Base-by-base conservation (phyloP, 2,797 vertebrate genomes). In the Psittacula echo region DNA sequence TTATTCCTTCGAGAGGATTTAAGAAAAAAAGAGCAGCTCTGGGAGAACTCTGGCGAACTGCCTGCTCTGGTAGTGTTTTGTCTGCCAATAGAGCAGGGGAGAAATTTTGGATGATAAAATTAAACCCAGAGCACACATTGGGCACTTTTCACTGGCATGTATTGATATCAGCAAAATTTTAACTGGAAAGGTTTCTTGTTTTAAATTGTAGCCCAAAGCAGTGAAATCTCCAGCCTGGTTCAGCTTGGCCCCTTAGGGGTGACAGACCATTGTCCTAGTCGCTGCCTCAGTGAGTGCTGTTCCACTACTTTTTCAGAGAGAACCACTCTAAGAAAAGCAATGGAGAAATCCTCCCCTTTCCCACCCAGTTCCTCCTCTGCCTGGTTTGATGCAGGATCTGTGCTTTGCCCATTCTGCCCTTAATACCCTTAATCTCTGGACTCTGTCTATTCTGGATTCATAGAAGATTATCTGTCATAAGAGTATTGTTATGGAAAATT, bases 371-470 rank as follows among this genome's bases (percentile, higher is more conserved):
- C 60, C 22, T 74, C 45, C 58, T 62, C 74, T 65, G 66, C 73
- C 67, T 37, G 37, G 12, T 53, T 74, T 64, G 65, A 56, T 17
- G 9, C 64, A 77, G 48, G 42, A 89, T n/a, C 58, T 65, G 44
- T n/a, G 51, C 29, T 71, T 68, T 74, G 56, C 65, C 81, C 72
- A 18, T 83, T 83, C 78, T 77, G 85, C 72, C 81, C 78, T 95
- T 72, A 95, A 94, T 80, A 68, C 75, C 53, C 34, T 93, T 94
- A 94, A 94, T 91, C 75, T 89, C 90, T 42, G 27, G 56, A 39
- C 39, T 85, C 20, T 42, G 21, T 58, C 89, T 91, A 2, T 62
- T 89, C 90, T 42, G 68, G 85, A 87, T 68, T 74, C 84, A 80
- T 16, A 64, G 37, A 39, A 91, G 75, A 95, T 93, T 94, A 89